These are phyloP conservation scores for Noctua pronuba DNA, from an alignment of 2,888 invertebrate genomes.

Conservation along the genomic window DNA sequence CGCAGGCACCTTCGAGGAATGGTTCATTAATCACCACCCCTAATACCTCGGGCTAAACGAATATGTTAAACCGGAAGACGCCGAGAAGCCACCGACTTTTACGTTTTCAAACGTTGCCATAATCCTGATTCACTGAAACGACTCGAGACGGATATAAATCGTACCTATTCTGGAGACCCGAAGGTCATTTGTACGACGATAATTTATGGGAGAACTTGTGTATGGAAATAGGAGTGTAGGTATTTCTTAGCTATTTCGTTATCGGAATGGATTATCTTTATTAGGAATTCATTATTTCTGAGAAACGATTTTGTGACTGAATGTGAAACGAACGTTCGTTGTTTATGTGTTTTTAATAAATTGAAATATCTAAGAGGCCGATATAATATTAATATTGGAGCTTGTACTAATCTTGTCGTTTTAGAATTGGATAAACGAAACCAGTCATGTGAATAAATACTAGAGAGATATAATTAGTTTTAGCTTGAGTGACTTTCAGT, in stretches of 20 bases:
- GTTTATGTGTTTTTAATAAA: conserved; percentile 46
- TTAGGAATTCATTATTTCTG: conserved; percentile 56
- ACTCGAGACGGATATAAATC: conserved; percentile 67
- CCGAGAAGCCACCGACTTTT: conserved; percentile 82
- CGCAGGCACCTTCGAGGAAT: conserved; percentile 74
- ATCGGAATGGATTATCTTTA: conserved; percentile 61
- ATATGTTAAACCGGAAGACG: conserved; percentile 83
- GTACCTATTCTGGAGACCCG: conserved; percentile 57
- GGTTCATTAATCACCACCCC: conserved; percentile 88
- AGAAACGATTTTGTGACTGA: conserved; percentile 49
- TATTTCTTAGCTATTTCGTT: conserved; percentile 59
- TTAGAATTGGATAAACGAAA: conserved; percentile 15
- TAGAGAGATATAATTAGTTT: conserved; percentile 4
- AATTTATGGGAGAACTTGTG: conserved; percentile 61
- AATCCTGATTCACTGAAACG: conserved; percentile 77
- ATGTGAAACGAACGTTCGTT: conserved; percentile 42
- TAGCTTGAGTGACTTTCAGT: conserved; percentile 10
- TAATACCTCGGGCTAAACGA: conserved; percentile 84
- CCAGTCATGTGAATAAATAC: conserved; percentile 15
- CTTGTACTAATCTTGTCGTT: no score
- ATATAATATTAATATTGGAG: background rate
- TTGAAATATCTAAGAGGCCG: conserved; percentile 3
- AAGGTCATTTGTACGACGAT: conserved; percentile 65
- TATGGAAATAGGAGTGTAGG: conserved; percentile 62
- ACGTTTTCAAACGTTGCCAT: conserved; percentile 73